These are phyloP conservation scores for Cantharis rufa DNA, from an alignment of 2,888 invertebrate genomes.

Conservation along the genomic window DNA sequence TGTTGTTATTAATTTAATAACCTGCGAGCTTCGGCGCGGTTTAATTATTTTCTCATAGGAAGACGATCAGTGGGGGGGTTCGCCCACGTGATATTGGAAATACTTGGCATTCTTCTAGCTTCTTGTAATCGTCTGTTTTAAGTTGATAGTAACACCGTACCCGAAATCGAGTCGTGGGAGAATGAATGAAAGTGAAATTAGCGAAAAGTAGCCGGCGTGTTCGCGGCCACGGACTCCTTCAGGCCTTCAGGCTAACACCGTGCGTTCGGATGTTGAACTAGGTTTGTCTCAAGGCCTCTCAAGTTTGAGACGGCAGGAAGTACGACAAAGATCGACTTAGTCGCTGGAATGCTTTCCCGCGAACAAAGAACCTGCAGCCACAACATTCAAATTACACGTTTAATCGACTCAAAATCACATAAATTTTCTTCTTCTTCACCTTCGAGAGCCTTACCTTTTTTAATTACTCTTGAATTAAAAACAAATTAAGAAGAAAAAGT, in stretches of 20 bases:
- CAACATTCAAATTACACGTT: conserved; percentile 33
- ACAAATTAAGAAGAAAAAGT: background rate
- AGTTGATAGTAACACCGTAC: background rate
- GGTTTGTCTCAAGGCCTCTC: conserved; percentile 57
- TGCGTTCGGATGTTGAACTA: conserved; percentile 57
- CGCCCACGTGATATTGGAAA: background rate
- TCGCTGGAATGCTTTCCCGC: conserved; percentile 39
- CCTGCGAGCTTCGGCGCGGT: background rate
- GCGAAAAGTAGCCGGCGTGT: conserved; percentile 44
- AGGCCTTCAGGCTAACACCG: conserved; percentile 39
- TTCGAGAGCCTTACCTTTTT: background rate
- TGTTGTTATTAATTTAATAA: background rate
- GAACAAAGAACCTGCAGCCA: conserved; percentile 37
- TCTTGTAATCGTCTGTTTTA: conserved; percentile 4
- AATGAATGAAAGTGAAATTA: conserved; percentile 55
- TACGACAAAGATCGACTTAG: conserved; percentile 36
- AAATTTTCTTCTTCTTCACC: background rate
- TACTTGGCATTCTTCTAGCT: background rate
- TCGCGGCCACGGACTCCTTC: conserved; percentile 34
- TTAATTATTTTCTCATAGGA: conserved; percentile 16
- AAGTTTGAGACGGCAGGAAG: conserved; percentile 45
- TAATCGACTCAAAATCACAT: conserved; percentile 16
- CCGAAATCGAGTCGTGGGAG: conserved; percentile 18
- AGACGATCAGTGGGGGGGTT: background rate
- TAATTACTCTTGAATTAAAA: background rate